Conservation (phyloP, 2,113 vertebrate species). For the Pipa parva region DNA sequence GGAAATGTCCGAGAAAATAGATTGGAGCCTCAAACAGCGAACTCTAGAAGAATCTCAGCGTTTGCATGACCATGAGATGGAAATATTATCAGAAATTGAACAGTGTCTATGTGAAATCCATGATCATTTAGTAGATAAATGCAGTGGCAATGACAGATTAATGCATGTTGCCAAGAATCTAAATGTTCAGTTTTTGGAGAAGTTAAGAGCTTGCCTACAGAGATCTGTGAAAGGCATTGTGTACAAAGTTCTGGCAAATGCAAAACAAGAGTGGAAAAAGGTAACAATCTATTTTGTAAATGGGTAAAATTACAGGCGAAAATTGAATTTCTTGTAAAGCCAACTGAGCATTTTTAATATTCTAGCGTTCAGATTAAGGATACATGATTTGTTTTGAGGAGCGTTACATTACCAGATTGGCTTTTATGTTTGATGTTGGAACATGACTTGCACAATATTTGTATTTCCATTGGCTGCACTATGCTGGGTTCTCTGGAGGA, state of each 20-base stretch:
- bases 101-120: slow-evolving; percentile 62
- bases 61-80: slow-evolving; percentile 60
- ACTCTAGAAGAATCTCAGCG: slow-evolving; percentile 56
- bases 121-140: slow-evolving; percentile 48
- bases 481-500: too few relatives aligned
- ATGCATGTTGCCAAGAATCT: slow-evolving; percentile 38
- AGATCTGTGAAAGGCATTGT: slow-evolving; percentile 60
- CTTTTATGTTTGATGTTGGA: too few relatives aligned
- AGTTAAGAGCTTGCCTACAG: slow-evolving; percentile 62
- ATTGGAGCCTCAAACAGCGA: slow-evolving; percentile 70
- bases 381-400: too few relatives aligned
- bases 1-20: slow-evolving; percentile 65
- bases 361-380: too few relatives aligned
- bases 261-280: slow-evolving; percentile 65
- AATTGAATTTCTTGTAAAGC: too few relatives aligned
- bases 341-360: too few relatives aligned
- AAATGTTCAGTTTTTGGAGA: slow-evolving; percentile 48
- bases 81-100: slow-evolving; percentile 63
- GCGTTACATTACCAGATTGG: too few relatives aligned
- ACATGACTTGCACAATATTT: too few relatives aligned
- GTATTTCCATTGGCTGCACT: too few relatives aligned
- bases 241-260: slow-evolving; percentile 53
- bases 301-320: too few relatives aligned
- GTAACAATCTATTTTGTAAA: slow-evolving; percentile 65
- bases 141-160: slow-evolving; percentile 42